Evolutionary conservation across 2,113 vertebrate species (phyloP).

Genomic region (Accipiter virgatus): DNA sequence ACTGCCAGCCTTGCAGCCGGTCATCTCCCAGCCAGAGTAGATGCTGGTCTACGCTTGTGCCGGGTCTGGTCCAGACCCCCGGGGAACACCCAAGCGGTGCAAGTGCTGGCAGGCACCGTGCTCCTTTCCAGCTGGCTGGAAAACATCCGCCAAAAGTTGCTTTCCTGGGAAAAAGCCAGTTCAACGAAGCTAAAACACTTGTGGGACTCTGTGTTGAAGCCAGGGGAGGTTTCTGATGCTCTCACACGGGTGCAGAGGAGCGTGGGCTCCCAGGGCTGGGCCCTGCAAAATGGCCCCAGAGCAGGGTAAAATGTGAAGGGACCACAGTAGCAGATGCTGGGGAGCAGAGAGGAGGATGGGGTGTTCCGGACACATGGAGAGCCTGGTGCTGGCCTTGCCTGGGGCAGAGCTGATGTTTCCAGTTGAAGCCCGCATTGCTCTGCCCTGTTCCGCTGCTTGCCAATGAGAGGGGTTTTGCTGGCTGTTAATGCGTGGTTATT

Average conservation of each 20-base stretch:
- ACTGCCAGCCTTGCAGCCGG: not conserved
- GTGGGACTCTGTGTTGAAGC: not conserved
- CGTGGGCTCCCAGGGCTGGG: not conserved
- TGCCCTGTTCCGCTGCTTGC: not conserved
- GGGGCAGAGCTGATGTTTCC: not conserved
- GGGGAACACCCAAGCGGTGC: not conserved
- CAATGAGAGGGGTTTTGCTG: not conserved
- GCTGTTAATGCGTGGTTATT: not conserved
- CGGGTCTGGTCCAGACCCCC: not conserved
- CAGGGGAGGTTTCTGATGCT: not conserved
- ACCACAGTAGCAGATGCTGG: not conserved
- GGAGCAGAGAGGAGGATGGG: not conserved
- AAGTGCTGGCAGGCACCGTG: not conserved
- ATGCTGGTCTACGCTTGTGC: not conserved
- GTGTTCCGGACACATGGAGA: not conserved
- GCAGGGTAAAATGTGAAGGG: not conserved
- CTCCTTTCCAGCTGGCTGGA: not conserved
- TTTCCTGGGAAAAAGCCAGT: not conserved
- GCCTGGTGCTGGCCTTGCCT: not conserved
- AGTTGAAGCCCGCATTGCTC: accelerated
- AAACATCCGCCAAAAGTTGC: not conserved
- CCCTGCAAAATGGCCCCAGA: not conserved
- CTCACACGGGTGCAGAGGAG: not conserved
- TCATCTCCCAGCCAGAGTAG: not conserved
- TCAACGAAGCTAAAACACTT: not conserved